These are phyloP conservation scores for Sminthopsis crassicaudata DNA, from an alignment of 2,113 vertebrate genomes.

Conservation along the genomic window DNA sequence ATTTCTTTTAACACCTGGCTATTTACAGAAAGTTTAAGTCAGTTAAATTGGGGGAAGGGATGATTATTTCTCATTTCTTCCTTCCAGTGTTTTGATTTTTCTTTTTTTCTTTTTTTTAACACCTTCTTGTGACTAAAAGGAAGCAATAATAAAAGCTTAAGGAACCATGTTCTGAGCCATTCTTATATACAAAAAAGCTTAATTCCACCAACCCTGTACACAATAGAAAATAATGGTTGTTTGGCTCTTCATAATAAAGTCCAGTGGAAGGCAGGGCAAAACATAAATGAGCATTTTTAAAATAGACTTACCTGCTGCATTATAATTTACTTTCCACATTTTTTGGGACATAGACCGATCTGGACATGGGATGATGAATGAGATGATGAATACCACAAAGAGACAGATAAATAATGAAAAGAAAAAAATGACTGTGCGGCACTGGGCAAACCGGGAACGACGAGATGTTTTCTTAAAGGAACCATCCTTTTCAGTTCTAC, in stretches of 20 bases:
- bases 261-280: background rate
- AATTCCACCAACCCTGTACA: rapidly evolving
- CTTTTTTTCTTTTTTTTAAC: background rate
- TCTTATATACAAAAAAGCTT: background rate
- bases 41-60: background rate
- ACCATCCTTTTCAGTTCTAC: constrained; percentile 74
- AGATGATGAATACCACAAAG: constrained; percentile 92
- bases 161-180: too few relatives aligned
- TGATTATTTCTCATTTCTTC: background rate
- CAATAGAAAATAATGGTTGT: background rate
- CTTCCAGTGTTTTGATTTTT: too few relatives aligned
- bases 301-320: constrained; percentile 84
- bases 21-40: background rate
- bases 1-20: background rate
- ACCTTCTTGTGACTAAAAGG: background rate
- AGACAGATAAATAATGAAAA: constrained; percentile 92
- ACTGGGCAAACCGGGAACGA: constrained; percentile 85
- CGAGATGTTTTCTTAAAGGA: constrained; percentile 70
- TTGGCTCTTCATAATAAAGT: background rate
- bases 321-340: constrained; percentile 86
- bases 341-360: constrained; percentile 86
- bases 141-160: background rate
- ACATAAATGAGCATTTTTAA: background rate
- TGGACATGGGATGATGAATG: constrained; percentile 95
- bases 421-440: constrained; percentile 91